Base-by-base conservation (phyloP, 2,888 invertebrate genomes). In the Piscicola geometra region DNA sequence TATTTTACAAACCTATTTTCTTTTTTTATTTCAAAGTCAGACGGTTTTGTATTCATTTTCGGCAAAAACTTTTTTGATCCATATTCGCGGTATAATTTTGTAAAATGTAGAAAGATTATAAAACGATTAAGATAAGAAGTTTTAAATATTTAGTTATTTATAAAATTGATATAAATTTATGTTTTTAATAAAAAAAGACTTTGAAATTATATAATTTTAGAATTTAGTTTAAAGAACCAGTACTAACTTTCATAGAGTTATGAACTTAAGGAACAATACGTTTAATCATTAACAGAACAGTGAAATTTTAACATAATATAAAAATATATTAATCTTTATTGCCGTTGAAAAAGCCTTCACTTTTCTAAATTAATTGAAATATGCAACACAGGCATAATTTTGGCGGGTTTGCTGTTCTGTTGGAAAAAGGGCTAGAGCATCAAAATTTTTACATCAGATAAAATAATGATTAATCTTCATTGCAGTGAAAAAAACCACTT, bases 21-120 rank as follows among this genome's bases (percentile, higher is more conserved):
- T 56, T 21, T 56, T 56, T 56, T 56, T 18, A 56, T 56, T 25
- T 56, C n/a, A n/a, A 56, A 56, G n/a, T 56, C 60, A 9, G 60
- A 5, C 5, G 9, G 5, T 56, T 56, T 56, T 3, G 60, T 18
- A 56, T 25, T 25, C 60, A 56, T 41, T 41, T 41, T 41, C 15
- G 41, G 15, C 15, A 41, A 41, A n/a, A n/a, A 47, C 9, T 47
- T 21, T 21, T 25, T 56, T 3, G n/a, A 56, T 56, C 25, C n/a
- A 21, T 56, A 21, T 21, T 56, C 15, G 60, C 60, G 60, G 60
- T 56, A 56, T 21, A 15, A 56, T 3, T 56, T 56, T 56, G 60
- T 56, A 56, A 56, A 56, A 18, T 41, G 9, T 5, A 56, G 3
- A n/a, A 25, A 18, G 9, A 21, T 9, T 47, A 15, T 15, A 9